Conservation (phyloP, 1,140 invertebrate species). For the Euwallacea similis region DNA sequence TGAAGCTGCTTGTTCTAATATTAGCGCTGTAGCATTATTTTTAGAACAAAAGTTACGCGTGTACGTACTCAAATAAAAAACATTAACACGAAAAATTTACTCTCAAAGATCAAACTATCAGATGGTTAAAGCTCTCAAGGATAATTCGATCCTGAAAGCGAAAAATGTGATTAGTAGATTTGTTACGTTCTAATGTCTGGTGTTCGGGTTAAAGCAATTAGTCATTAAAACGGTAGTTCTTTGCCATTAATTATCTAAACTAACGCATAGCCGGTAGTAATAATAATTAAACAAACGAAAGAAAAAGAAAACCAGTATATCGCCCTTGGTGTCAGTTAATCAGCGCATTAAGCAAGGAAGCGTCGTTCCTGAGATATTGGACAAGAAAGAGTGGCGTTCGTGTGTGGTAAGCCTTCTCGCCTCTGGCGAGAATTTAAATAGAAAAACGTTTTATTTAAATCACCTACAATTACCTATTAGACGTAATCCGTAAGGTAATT, state of each 20-base stretch:
- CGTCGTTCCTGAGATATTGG: conserved; percentile 15
- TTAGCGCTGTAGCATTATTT: background rate
- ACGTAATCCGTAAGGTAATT: conserved; percentile 29
- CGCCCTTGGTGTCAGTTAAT: conserved; percentile 15
- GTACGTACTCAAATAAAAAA: too few relatives aligned
- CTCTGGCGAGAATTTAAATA: conserved; percentile 28
- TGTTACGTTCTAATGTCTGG: background rate
- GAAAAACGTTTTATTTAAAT: conserved; percentile 34
- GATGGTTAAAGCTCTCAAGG: too few relatives aligned
- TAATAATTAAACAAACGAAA: conserved; percentile 16
- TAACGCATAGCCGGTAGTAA: background rate
- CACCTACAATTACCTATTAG: conserved; percentile 29
- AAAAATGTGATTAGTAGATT: background rate
- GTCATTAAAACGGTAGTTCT: conserved; percentile 6
- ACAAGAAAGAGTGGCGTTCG: conserved; percentile 27
- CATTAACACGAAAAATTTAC: too few relatives aligned
- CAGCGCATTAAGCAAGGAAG: conserved; percentile 13
- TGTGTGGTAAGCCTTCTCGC: conserved; percentile 20
- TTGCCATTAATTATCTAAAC: conserved; percentile 8
- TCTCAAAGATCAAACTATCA: too few relatives aligned
- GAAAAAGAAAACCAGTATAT: conserved; percentile 3
- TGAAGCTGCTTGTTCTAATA: background rate
- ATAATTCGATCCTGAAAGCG: background rate
- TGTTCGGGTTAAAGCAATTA: background rate
- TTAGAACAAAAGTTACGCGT: background rate